These are phyloP conservation scores for Lethenteron reissneri DNA, from an alignment of 2,113 vertebrate species.

Conservation along the genomic window DNA sequence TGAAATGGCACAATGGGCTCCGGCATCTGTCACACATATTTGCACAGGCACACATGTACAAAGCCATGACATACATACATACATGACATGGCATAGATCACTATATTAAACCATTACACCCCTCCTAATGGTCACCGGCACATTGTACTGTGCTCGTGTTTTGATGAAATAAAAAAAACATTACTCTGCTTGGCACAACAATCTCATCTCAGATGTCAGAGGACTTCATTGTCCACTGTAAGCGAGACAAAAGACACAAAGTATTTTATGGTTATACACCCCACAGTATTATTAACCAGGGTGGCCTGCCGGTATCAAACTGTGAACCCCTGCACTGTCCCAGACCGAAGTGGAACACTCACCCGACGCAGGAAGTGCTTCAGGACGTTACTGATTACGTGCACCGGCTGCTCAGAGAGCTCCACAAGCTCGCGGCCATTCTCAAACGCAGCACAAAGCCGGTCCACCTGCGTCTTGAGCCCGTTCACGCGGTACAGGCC, in stretches of 20 bases:
- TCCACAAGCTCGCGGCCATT: slow-evolving; percentile 45
- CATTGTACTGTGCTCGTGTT: background rate
- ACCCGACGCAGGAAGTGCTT: slow-evolving; percentile 86
- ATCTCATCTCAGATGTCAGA: no score
- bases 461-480: slow-evolving; percentile 54
- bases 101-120: background rate
- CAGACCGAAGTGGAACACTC: background rate
- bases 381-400: slow-evolving; percentile 54
- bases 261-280: background rate
- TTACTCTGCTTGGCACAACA: background rate
- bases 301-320: background rate
- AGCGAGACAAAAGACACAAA: no score
- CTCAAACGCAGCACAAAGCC: slow-evolving; percentile 61
- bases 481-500: slow-evolving; percentile 72
- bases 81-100: background rate
- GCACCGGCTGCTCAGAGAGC: slow-evolving; percentile 54
- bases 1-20: slow-evolving; percentile 47
- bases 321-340: background rate
- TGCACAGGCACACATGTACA: background rate
- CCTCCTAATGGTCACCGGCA: background rate
- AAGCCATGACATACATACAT: background rate
- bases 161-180: background rate
- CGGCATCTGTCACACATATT: slow-evolving; percentile 32
- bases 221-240: no score
- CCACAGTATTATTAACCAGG: background rate